Evolutionary conservation across 2,888 invertebrate species (phyloP), one percentile per base, ranked within the genome.

Genomic region (Syrphus vitripennis): DNA sequence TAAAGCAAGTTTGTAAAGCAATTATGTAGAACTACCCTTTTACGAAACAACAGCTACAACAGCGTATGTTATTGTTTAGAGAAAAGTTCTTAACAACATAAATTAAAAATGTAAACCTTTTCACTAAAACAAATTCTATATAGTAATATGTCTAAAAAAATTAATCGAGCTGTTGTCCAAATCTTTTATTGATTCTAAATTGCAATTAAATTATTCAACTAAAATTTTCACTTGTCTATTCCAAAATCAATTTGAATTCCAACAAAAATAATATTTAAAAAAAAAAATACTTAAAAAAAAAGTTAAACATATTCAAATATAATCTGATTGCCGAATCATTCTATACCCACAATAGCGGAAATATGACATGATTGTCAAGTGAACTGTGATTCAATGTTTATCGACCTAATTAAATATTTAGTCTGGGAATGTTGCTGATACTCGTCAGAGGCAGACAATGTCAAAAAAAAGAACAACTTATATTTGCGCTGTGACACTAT

Each of bases 361-460:
- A 45, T 31, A 10, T 55, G n/a, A n/a, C n/a, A n/a, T n/a, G n/a
- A n/a, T n/a, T n/a, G 29, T 55, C 9, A 55, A 55, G 55, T 55
- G 29, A 55, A 55, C 61, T 16, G n/a, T 65, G 65, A 65, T 65
- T 65, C 45, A 65, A 65, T 65, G 65, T 65, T 65, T 65, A 65
- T 45, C 65, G 65, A 31, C 45, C 45, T 55, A 83, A 83, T 83
- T 83, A 79, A 83, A 75, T 75, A 65, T 79, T 79, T 63, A 78
- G 83, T 78, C 83, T 78, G 69, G 50, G 61, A 74, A 83, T 82
- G 81, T 65, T 61, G 57, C 16, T 71, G 78, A 63, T 45, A 65
- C 19, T 3, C 19, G n/a, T 48, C 12, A 53, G 67, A 31, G 53
- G 69, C 74, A 78, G 26, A 55, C 65, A 65, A 31, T 65, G 19